These are phyloP conservation scores for Papilio polyxenes DNA, from an alignment of 1,140 invertebrate species.

Conservation along the genomic window DNA sequence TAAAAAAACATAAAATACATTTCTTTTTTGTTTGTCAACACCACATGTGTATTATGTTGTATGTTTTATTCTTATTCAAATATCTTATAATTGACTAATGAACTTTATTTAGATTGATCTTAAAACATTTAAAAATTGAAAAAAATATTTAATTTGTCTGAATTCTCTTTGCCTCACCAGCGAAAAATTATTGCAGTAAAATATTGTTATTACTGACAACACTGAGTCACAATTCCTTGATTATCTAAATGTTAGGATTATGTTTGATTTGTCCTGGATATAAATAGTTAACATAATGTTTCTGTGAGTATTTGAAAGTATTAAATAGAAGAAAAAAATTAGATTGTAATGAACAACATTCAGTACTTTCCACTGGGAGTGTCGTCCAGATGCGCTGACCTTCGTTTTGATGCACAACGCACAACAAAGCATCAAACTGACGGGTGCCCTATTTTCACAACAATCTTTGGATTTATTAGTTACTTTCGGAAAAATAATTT, in stretches of 20 bases:
- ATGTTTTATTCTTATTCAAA: too few species aligned
- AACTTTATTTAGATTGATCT: neutral
- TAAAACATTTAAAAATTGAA: neutral
- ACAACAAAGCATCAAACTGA: constrained; percentile 82
- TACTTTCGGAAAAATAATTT: constrained; percentile 58
- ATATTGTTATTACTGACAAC: constrained; percentile 56
- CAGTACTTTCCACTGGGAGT: constrained; percentile 66
- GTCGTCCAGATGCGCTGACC: constrained; percentile 80
- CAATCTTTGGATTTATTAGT: constrained; percentile 74
- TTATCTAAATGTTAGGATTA: constrained; percentile 77
- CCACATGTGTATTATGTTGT: too few species aligned
- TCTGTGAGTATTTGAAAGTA: constrained; percentile 73
- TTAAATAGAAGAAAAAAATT: constrained; percentile 55
- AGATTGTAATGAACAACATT: constrained; percentile 53
- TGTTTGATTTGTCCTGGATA: constrained; percentile 77
- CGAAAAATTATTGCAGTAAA: neutral
- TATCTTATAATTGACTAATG: neutral
- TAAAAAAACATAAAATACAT: too few species aligned
- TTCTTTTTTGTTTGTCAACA: too few species aligned
- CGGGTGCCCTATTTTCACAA: constrained; percentile 81
- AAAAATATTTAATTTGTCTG: neutral
- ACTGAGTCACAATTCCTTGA: constrained; percentile 70
- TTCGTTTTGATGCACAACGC: constrained; percentile 81
- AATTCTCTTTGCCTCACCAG: neutral
- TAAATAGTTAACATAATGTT: constrained; percentile 75